Percentiles rank a stretch among this genome's conserved stretches.
Evolutionary conservation across 1,140 invertebrate species (phyloP).

Genomic region (Hyles vespertilio): DNA sequence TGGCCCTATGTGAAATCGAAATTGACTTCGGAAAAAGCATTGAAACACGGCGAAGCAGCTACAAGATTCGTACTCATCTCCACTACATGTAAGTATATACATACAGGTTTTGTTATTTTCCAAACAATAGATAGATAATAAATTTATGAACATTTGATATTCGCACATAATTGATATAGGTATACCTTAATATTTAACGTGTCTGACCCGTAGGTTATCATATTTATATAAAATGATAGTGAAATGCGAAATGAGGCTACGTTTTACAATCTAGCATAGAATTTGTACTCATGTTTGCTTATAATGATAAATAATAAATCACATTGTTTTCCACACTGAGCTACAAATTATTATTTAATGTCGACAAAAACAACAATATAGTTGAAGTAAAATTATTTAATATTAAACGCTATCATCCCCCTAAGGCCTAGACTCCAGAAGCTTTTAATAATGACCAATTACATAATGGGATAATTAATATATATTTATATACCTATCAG

Average conservation of each 20-base stretch:
- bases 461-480: no score
- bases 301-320: no score
- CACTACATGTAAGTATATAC: slow-evolving; percentile 84
- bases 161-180: not conserved
- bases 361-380: no score
- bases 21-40: slow-evolving; percentile 77
- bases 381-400: no score
- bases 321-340: no score
- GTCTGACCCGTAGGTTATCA: slow-evolving; percentile 13
- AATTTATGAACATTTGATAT: not conserved
- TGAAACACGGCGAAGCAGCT: slow-evolving; percentile 80
- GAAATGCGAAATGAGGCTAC: slow-evolving; percentile 4
- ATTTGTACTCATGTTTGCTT: no score
- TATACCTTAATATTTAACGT: not conserved
- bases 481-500: no score
- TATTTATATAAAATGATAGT: slow-evolving; percentile 7
- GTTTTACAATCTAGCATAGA: not conserved
- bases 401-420: no score
- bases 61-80: slow-evolving; percentile 84
- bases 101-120: not conserved
- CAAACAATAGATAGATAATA: not conserved
- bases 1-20: slow-evolving; percentile 84
- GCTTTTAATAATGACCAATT: no score
- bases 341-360: no score
- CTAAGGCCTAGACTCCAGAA: no score